Base-by-base conservation (phyloP, 2,888 invertebrate species). In the Drosophila falleni region DNA sequence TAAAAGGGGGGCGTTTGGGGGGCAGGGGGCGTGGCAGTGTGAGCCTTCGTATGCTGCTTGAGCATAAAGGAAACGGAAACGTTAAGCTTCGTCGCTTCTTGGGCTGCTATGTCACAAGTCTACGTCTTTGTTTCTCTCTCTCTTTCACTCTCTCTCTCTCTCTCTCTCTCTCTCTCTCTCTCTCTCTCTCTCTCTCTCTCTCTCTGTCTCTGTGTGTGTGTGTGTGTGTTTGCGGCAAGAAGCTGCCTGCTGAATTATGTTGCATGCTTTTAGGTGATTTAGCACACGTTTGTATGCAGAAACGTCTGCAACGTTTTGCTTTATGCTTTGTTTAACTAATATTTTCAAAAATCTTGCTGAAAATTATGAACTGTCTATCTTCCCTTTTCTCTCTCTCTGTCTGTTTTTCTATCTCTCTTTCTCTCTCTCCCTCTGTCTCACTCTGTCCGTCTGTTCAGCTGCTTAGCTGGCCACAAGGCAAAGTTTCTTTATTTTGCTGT, bases 1-100 rank as follows among this genome's bases (percentile, higher is more conserved):
- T 89, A 87, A 84, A 84, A 74, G 74, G 75, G 75, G 74, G 82
- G 71, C 46, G 71, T 19, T 29, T 26, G 59, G 47, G 59, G 47
- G 61, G 39, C 29, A 49, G 44, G 50, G 60, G 62, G 54, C 5
- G 54, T 42, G 54, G 31, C 55, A 56, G 55, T 56, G 55, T 68
- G 77, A 60, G 47, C 47, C 59, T 66, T 67, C 56, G 86, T 75
- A 79, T 75, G 75, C 75, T 82, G 76, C 82, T 86, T 74, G 81
- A 80, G 82, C 78, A 81, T 80, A 71, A 81, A 89, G 87, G 87
- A 87, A 89, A 88, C 89, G 87, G 87, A 87, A 89, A 88, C 78
- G 90, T 90, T 82, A 71, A 80, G 88, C 89, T 90, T 89, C 89
- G 90, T 90, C 88, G 89, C 90, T 87, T 90, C 89, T 84, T 87